Evolutionary conservation across 2,888 invertebrate species (phyloP).

Genomic region (Agapostemon virescens): DNA sequence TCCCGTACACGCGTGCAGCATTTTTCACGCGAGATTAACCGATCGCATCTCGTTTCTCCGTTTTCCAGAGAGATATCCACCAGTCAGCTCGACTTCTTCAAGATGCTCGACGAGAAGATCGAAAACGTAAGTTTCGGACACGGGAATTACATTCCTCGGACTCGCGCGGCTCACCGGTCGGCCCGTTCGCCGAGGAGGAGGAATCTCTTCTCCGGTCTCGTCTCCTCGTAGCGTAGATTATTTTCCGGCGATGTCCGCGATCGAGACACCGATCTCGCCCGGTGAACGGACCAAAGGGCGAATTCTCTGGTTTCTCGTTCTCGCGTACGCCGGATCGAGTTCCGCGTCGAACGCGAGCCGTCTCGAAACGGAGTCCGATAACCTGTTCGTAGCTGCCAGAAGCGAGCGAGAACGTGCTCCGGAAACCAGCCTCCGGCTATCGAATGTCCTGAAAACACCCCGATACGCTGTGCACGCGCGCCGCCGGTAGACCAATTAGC

Average conservation of each 20-base stretch:
- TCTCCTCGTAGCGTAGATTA: not conserved
- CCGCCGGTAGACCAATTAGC: too few relatives aligned
- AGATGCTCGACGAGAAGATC: constrained; percentile 95
- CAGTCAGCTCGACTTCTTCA: constrained; percentile 96
- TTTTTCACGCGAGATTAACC: constrained; percentile 13
- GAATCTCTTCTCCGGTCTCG: not conserved
- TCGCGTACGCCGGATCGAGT: not conserved
- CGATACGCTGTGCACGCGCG: not conserved
- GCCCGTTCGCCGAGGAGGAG: not conserved
- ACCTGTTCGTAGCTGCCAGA: not conserved
- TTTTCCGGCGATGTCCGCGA: not conserved
- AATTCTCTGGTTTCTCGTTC: not conserved
- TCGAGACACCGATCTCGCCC: not conserved
- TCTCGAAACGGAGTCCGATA: not conserved
- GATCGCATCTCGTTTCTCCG: constrained; percentile 27
- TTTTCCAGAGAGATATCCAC: constrained; percentile 91
- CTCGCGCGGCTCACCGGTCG: not conserved
- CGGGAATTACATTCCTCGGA: not conserved
- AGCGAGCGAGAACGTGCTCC: not conserved
- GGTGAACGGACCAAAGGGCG: not conserved
- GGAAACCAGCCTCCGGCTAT: not conserved
- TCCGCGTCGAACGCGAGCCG: not conserved
- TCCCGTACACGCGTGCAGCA: not conserved
- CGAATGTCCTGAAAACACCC: not conserved
- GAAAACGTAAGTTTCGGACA: constrained; percentile 86